These are phyloP conservation scores for Piezodorus guildinii DNA, from an alignment of 1,140 invertebrate species.

Conservation along the genomic window DNA sequence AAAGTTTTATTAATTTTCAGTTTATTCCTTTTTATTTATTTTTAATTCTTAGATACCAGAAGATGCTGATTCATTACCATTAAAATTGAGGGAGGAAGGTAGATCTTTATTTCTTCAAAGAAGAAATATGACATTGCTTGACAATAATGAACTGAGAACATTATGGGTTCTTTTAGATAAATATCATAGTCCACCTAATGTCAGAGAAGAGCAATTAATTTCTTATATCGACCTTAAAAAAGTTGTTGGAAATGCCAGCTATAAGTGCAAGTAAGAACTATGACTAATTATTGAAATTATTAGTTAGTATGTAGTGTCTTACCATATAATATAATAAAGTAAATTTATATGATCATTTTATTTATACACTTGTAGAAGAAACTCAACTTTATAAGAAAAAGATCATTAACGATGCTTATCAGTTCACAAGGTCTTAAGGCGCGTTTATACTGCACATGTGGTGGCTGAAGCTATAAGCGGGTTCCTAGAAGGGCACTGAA, in stretches of 20 bases:
- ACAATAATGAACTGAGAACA: slow-evolving; percentile 23
- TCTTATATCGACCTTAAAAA: slow-evolving; percentile 22
- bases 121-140: slow-evolving; percentile 9
- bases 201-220: slow-evolving; percentile 19
- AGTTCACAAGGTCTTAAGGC: too few species aligned
- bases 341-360: too few species aligned
- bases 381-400: too few species aligned
- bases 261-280: slow-evolving; percentile 17
- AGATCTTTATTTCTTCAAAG: slow-evolving; percentile 20
- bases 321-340: too few species aligned
- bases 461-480: too few species aligned
- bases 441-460: too few species aligned
- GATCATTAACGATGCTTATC: too few species aligned
- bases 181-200: slow-evolving; percentile 16
- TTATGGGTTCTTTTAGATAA: slow-evolving; percentile 22
- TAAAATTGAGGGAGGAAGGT: slow-evolving; percentile 22
- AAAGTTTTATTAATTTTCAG: not conserved
- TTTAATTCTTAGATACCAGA: not conserved
- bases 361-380: too few species aligned
- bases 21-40: not conserved
- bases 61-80: slow-evolving; percentile 17
- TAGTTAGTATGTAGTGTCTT: too few species aligned
- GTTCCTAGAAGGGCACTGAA: too few species aligned
- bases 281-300: too few species aligned
- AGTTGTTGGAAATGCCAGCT: slow-evolving; percentile 13